These are phyloP conservation scores for Melipona quadrifasciata DNA, from an alignment of 1,140 invertebrate genomes.

Conservation along the genomic window DNA sequence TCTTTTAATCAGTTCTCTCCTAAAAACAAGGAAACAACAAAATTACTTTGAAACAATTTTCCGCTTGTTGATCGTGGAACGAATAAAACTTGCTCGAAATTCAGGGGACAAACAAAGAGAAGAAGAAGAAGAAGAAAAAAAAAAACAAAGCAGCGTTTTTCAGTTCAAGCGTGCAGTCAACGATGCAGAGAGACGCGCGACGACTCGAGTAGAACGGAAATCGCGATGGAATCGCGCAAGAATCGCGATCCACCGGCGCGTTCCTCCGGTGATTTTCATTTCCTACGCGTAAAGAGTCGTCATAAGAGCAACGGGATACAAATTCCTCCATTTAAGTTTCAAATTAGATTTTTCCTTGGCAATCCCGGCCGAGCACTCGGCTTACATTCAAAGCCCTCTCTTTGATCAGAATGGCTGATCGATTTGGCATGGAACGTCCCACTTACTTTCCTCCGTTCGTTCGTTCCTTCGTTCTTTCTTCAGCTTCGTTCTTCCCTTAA, in stretches of 20 bases:
- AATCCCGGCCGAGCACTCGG: slow-evolving; percentile 51
- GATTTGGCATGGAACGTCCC: slow-evolving; percentile 67
- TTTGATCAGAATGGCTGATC: slow-evolving; percentile 67
- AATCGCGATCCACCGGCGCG: not conserved
- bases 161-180: not conserved
- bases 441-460: slow-evolving; percentile 58
- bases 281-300: slow-evolving; percentile 61
- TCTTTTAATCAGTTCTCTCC: too few species aligned
- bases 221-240: not conserved
- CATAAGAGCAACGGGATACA: slow-evolving; percentile 65
- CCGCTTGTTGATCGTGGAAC: not conserved
- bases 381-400: slow-evolving; percentile 57
- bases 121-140: not conserved
- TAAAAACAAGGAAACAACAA: too few species aligned
- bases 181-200: not conserved
- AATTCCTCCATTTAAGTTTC: slow-evolving; percentile 67
- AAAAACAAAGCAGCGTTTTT: not conserved
- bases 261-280: slow-evolving; percentile 54
- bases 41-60: not conserved
- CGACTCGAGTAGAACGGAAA: not conserved
- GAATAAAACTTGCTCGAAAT: not conserved
- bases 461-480: not conserved
- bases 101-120: not conserved
- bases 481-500: not conserved
- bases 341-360: slow-evolving; percentile 69